Evolutionary conservation across 1,140 invertebrate genomes (phyloP).

Genomic region (Diploscapter pachys): DNA sequence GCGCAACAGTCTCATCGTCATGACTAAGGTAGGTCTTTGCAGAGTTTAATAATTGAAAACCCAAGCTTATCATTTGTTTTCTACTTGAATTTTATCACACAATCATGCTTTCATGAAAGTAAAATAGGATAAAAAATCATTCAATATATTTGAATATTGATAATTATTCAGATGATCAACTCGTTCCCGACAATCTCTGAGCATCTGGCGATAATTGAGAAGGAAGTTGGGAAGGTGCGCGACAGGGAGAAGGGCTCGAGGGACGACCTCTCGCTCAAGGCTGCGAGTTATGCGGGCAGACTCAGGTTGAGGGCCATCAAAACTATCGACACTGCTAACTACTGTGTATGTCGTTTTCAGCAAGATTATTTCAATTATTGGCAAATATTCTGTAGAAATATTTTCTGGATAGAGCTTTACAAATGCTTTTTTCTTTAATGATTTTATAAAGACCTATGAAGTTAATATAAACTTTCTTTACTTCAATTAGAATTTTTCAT

Average conservation of each 20-base stretch:
- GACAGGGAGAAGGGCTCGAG: conserved; percentile 28
- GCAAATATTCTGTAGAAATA: too few relatives aligned
- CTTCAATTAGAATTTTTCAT: too few relatives aligned
- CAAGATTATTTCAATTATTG: neutral
- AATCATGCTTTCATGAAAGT: neutral
- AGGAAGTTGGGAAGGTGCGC: neutral
- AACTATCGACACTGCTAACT: conserved; percentile 4
- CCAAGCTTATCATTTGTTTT: conserved; percentile 16
- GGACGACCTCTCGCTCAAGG: conserved; percentile 20
- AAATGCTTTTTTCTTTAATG: too few relatives aligned
- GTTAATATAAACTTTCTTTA: too few relatives aligned
- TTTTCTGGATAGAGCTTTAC: too few relatives aligned
- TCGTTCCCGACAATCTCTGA: neutral
- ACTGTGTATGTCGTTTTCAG: neutral
- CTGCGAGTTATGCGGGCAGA: conserved; percentile 11
- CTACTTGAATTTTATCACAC: neutral
- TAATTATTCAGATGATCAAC: neutral
- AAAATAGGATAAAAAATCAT: neutral
- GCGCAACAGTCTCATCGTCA: conserved; percentile 16
- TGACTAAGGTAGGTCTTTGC: neutral
- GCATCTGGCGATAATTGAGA: neutral
- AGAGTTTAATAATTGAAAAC: too few relatives aligned
- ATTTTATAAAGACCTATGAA: too few relatives aligned
- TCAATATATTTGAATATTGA: neutral
- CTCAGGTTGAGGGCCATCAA: conserved; percentile 9